Evolutionary conservation across 2,113 vertebrate genomes (phyloP), one percentile per base, ranked within the genome.

Genomic region (Furnarius figulus): DNA sequence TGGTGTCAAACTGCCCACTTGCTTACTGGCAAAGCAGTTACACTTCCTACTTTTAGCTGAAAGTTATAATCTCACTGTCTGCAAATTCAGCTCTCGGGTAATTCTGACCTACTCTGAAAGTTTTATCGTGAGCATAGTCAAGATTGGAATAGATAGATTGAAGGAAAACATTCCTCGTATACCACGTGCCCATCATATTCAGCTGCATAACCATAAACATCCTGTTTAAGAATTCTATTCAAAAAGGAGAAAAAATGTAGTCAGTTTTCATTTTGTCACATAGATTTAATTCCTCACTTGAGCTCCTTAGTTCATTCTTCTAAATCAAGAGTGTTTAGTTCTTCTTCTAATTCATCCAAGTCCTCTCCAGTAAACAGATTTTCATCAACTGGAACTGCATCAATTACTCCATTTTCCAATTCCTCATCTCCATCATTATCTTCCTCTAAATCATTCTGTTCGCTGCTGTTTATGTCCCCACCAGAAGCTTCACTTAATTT

Each of bases 281-380:
- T 46, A 42, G 78, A 95, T 82, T 95, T 93, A 79, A 94, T 42
- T 95, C 92, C 79, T 84, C 52, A 55, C 52, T 71, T 72, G 65
- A 90, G 58, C 56, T 94, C 95, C 80, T 86, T 28, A 88, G 85
- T 79, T 99, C 98, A 99, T 98, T 99, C 99, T 71, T 99, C 99
- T 98, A 99, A 96, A 87, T 98, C 98, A 95, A 99, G 98, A 93
- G 99, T 99, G 98, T 99, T 99, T 56, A 99, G 98, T 94, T 99
- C 99, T 97, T 99, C 99, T 95, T 99, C 99, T 86, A 99, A 98
- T 95, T 99, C 99, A 82, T 99, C 99, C 96, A 99, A 97, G 96
- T 99, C 99, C 98, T 99, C 99, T 37, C 99, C 99, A 27, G 99
- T 99, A 91, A 99, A 99, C 74, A 99, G 98, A 95, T 99, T 99